Percentiles rank a stretch among this genome's conserved stretches.
Conservation (phyloP, 2,888 invertebrate species). For the Aporophyla lueneburgensis region DNA sequence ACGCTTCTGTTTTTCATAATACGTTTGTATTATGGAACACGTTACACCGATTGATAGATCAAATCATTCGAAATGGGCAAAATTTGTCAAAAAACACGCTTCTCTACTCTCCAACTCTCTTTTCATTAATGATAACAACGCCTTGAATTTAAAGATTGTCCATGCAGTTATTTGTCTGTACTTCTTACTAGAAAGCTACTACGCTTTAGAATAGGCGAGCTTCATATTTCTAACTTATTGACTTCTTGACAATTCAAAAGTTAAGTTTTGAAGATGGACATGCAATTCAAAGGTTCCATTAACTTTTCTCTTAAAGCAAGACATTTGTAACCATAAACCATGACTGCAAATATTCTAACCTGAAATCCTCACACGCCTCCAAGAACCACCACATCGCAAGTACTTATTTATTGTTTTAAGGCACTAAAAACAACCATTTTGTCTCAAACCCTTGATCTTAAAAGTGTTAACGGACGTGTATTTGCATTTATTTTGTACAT, state of each 20-base stretch:
- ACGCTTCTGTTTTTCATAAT: not conserved
- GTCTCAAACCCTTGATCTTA: constrained; percentile 33
- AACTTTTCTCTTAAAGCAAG: not conserved
- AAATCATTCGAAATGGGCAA: not conserved
- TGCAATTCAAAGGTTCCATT: not conserved
- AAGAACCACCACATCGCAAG: not conserved
- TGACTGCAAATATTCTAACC: not conserved
- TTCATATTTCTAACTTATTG: no score
- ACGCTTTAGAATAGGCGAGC: no score
- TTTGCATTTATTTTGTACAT: constrained; percentile 38
- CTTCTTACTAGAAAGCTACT: no score
- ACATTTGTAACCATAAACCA: not conserved
- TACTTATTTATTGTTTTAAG: not conserved
- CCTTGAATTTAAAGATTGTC: not conserved
- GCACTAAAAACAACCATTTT: constrained; percentile 4
- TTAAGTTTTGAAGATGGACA: not conserved
- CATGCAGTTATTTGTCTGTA: no score
- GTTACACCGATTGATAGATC: not conserved
- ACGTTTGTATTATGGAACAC: not conserved
- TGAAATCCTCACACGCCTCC: not conserved
- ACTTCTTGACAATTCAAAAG: no score
- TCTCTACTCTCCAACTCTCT: not conserved
- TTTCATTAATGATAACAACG: no score
- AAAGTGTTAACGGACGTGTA: constrained; percentile 11
- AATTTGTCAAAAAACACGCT: not conserved